These are phyloP conservation scores for Parthenolecanium corni DNA, from an alignment of 2,888 invertebrate genomes.

Conservation along the genomic window DNA sequence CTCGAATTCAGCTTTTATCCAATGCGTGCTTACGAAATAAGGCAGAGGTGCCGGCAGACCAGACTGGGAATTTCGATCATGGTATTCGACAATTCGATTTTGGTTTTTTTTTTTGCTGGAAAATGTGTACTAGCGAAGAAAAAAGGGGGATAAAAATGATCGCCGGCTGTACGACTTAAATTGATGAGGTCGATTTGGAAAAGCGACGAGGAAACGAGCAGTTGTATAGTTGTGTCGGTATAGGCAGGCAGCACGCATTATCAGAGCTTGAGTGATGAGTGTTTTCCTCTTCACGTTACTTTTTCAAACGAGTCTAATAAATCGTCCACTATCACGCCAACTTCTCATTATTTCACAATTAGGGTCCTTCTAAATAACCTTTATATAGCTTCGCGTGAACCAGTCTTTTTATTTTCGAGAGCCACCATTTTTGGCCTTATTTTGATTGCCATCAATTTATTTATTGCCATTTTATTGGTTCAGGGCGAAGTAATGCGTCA, in stretches of 20 bases:
- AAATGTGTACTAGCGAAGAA: background rate
- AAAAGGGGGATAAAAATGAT: background rate
- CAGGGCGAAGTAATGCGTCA: no score
- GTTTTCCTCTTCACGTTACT: slow-evolving; percentile 27
- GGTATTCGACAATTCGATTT: background rate
- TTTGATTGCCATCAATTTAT: no score
- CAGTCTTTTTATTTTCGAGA: background rate
- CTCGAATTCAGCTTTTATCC: no score
- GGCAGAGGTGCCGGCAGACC: no score
- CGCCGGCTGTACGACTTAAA: slow-evolving; percentile 13
- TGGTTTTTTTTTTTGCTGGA: background rate
- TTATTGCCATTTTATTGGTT: no score
- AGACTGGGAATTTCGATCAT: background rate
- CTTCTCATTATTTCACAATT: slow-evolving; percentile 28
- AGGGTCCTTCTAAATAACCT: slow-evolving; percentile 23
- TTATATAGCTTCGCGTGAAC: slow-evolving; percentile 5
- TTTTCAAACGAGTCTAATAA: slow-evolving; percentile 27
- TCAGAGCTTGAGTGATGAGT: slow-evolving; percentile 26
- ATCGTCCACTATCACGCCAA: slow-evolving; percentile 26
- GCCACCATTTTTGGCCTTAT: no score
- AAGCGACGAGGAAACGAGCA: slow-evolving; percentile 26
- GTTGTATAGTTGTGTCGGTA: slow-evolving; percentile 26
- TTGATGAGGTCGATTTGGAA: slow-evolving; percentile 27
- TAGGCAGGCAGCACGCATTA: slow-evolving; percentile 25
- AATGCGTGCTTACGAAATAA: no score